These are phyloP conservation scores for Campaea margaritaria DNA, from an alignment of 2,888 invertebrate genomes.

Conservation along the genomic window DNA sequence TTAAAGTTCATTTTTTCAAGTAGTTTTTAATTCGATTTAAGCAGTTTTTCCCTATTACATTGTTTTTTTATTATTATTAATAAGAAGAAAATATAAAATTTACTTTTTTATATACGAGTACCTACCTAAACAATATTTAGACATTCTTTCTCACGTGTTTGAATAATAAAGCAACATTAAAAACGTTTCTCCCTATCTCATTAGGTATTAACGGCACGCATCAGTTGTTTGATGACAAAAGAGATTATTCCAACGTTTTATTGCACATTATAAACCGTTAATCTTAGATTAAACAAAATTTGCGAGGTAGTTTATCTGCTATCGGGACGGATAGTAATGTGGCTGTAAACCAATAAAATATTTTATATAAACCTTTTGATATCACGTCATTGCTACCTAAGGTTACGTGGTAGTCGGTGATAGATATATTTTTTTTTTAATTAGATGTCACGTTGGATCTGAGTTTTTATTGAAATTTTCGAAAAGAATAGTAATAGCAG, in stretches of 20 bases:
- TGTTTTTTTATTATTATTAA: too few species aligned
- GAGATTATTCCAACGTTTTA: constrained; percentile 17
- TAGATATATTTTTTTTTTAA: too few species aligned
- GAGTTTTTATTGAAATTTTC: too few species aligned
- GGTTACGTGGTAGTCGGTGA: neutral
- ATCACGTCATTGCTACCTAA: neutral
- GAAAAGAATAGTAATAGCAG: too few species aligned
- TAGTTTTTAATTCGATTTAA: too few species aligned
- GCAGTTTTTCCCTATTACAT: too few species aligned
- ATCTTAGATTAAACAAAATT: constrained; percentile 18
- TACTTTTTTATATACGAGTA: too few species aligned
- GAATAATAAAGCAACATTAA: neutral
- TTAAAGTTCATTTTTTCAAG: too few species aligned
- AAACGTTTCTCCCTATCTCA: neutral
- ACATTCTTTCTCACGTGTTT: too few species aligned
- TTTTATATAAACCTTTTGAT: neutral
- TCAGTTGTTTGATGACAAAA: constrained; percentile 20
- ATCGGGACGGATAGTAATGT: constrained; percentile 8
- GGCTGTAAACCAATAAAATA: constrained; percentile 14
- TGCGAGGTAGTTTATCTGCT: constrained; percentile 22
- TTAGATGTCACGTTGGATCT: too few species aligned
- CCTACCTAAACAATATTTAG: neutral
- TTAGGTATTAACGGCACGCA: neutral
- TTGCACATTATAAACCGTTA: constrained; percentile 9
- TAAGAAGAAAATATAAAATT: too few species aligned